Percentiles rank a stretch among this genome's conserved stretches.
phyloP scores from a whole-genome alignment of 2,113 vertebrate species.

The Hemiscyllium ocellatum region DNA sequence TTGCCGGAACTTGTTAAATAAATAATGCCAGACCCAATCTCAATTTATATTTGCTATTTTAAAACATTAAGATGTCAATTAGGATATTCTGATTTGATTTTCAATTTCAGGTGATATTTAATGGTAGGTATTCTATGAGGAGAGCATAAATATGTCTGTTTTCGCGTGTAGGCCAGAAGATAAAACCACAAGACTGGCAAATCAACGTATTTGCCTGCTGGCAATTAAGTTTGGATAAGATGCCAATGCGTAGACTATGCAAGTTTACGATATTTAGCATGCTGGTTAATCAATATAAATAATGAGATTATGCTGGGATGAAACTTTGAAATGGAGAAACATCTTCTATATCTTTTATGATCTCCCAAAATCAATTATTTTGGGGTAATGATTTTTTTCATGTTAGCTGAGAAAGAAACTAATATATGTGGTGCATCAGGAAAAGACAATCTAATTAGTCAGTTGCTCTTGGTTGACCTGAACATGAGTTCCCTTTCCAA shows the following conservation, averaged over 20 bases:
- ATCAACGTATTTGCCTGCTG: neutral
- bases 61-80: neutral
- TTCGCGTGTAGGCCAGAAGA: no score
- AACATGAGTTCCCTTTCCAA: neutral
- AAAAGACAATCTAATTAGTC: neutral
- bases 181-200: neutral
- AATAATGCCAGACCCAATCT: neutral
- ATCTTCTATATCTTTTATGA: neutral
- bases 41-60: neutral
- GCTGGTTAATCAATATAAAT: neutral
- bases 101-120: neutral
- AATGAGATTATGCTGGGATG: neutral
- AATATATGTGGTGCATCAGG: neutral
- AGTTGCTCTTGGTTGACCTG: neutral
- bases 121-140: neutral
- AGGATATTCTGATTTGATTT: neutral
- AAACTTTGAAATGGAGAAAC: neutral
- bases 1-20: neutral
- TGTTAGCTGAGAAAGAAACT: neutral
- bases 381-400: neutral
- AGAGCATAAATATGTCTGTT: neutral
- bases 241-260: neutral
- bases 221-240: neutral
- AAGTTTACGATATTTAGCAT: neutral
- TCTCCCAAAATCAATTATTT: neutral